These are phyloP conservation scores for Smittia aterrima DNA, from an alignment of 2,888 invertebrate species.

Conservation along the genomic window DNA sequence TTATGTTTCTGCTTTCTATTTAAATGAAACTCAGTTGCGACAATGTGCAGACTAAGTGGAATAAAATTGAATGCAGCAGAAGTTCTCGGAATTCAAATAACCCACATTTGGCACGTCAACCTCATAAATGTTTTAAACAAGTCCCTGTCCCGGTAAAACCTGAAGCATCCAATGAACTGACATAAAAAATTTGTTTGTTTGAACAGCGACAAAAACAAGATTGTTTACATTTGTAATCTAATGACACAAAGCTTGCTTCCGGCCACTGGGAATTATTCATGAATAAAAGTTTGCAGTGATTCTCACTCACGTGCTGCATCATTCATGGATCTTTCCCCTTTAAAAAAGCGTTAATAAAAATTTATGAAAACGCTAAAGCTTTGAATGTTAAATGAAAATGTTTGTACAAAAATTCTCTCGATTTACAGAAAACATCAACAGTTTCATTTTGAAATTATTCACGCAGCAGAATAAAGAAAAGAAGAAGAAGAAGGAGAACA, in stretches of 20 bases:
- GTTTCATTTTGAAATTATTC: not conserved
- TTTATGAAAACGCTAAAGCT: not conserved
- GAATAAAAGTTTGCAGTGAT: not conserved
- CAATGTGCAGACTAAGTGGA: no score
- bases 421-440: constrained; percentile 11
- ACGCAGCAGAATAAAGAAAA: not conserved
- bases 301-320: not conserved
- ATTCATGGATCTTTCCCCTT: not conserved
- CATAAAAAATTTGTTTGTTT: no score
- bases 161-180: no score
- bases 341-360: not conserved
- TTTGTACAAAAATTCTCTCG: not conserved
- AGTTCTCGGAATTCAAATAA: no score
- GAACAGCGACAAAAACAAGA: not conserved
- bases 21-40: no score
- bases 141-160: no score
- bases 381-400: not conserved
- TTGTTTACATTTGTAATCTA: constrained; percentile 28
- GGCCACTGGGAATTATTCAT: not conserved
- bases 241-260: constrained; percentile 21
- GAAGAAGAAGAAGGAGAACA: not conserved
- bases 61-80: no score
- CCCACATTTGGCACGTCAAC: no score
- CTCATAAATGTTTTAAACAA: no score
- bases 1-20: no score